Evolutionary conservation across 2,113 vertebrate genomes (phyloP).

Genomic region (Esox niger): DNA sequence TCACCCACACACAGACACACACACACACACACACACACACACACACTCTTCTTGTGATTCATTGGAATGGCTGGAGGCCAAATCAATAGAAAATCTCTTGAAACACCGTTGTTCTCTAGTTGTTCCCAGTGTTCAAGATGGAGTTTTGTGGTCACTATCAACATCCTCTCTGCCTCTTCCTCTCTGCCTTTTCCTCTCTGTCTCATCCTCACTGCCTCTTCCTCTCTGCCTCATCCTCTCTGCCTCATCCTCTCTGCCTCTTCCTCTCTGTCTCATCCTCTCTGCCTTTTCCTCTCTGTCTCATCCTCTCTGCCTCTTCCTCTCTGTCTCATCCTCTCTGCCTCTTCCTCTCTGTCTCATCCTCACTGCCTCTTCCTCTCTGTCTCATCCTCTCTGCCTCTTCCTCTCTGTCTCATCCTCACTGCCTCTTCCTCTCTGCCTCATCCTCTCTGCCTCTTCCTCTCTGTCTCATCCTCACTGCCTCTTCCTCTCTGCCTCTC

Average conservation of each 20-base stretch:
- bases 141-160: conserved; percentile 17
- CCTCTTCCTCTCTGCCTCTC: neutral
- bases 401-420: no score
- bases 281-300: neutral
- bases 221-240: neutral
- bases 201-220: no score
- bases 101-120: conserved; percentile 22
- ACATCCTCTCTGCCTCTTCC: neutral
- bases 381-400: neutral
- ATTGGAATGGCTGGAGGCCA: conserved; percentile 26
- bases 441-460: no score
- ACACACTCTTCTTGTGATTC: conserved; percentile 16
- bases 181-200: neutral
- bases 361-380: neutral
- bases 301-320: neutral
- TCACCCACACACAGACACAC: conserved; percentile 11
- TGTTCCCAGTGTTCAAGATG: conserved; percentile 27
- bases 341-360: neutral
- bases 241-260: no score
- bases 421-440: neutral
- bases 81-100: conserved; percentile 46
- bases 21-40: conserved; percentile 9
- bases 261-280: neutral
- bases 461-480: no score
- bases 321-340: neutral